Base-by-base conservation (phyloP, 2,113 vertebrate genomes). In the Peucedramus taeniatus region DNA sequence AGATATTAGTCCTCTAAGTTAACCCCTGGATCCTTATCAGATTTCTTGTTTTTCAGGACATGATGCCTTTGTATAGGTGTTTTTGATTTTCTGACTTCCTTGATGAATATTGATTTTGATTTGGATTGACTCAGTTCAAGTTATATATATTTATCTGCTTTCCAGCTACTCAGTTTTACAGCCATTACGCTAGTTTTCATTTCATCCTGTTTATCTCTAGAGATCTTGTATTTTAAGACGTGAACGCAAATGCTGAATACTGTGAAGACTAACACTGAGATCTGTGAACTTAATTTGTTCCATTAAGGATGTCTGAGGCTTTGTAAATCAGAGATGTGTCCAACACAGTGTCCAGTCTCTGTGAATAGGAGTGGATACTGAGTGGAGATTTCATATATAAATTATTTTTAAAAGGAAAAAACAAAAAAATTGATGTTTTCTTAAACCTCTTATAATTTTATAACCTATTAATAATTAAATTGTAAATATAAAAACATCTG, bases 391-490 rank as follows among this genome's bases (percentile, higher is more conserved):
- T 65, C 3, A 33, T 56, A 19, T 14, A 23, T 14, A 19, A 31
- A 27, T 27, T 44, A 1, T 16, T 83, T 70, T 13, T 37, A 10
- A 45, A 64, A 54, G 9, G 3, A 11, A 26, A 45, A 40, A 27
- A 20, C 4, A 37, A 22, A 1, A 1, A 8, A 33, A 1, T 15
- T 1, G 15, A 18, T 63, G 6, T n/a, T 51, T 68, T 76, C 27
- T 65, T 14, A 42, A 71, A 23, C 20, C 3, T 80, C 3, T 50
- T 53, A 40, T 59, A 63, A 45, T 63, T 53, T 37, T 83, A 19
- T 59, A 64, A 63, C 8, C 3, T 75, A 18, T 40, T 68, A 33
- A 28, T 68, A 71, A 76, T 70, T 68, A 56, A 74, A 51, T 15
- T 27, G 8, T 49, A 70, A 6, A 5, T 56, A 53, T 18, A 23